Evolutionary conservation across 2,888 invertebrate species (phyloP).

Genomic region (Drosophila vallismaia): DNA sequence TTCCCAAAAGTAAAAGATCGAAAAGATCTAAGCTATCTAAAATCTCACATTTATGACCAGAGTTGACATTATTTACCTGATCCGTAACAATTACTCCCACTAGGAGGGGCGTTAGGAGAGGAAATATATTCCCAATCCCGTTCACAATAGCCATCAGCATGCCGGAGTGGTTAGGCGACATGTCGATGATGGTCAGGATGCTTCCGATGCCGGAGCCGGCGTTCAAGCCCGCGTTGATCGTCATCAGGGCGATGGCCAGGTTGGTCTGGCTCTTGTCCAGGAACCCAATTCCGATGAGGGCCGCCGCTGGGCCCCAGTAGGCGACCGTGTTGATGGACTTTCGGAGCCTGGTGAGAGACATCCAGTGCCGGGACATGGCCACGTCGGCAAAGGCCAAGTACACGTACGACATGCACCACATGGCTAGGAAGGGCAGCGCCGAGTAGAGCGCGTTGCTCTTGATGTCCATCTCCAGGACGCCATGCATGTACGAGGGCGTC

Average conservation of each 20-base stretch:
- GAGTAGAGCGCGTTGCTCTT: conserved; percentile 85
- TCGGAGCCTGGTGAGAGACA: conserved; percentile 78
- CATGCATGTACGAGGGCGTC: conserved; percentile 88
- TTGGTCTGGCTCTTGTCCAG: conserved; percentile 82
- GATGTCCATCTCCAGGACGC: conserved; percentile 86
- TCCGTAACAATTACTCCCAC: conserved; percentile 85
- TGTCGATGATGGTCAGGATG: conserved; percentile 86
- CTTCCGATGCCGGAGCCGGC: conserved; percentile 82
- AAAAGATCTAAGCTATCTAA: too few species aligned
- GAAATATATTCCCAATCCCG: conserved; percentile 86
- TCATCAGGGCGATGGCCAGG: conserved; percentile 85
- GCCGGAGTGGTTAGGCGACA: conserved; percentile 88
- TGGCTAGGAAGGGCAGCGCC: conserved; percentile 85
- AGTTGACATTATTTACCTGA: conserved; percentile 18
- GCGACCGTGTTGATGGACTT: conserved; percentile 75
- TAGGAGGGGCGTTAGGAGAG: conserved; percentile 86
- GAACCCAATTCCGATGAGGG: conserved; percentile 85
- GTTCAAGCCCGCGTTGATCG: conserved; percentile 85
- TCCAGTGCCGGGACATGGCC: conserved; percentile 80
- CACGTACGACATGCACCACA: conserved; percentile 84
- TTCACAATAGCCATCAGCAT: conserved; percentile 88
- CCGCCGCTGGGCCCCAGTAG: conserved; percentile 85
- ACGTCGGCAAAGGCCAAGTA: conserved; percentile 84
- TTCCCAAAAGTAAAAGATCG: too few species aligned
- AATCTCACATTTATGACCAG: too few species aligned